Conservation (phyloP, 1,140 invertebrate genomes). For the Leucophenga varia region DNA sequence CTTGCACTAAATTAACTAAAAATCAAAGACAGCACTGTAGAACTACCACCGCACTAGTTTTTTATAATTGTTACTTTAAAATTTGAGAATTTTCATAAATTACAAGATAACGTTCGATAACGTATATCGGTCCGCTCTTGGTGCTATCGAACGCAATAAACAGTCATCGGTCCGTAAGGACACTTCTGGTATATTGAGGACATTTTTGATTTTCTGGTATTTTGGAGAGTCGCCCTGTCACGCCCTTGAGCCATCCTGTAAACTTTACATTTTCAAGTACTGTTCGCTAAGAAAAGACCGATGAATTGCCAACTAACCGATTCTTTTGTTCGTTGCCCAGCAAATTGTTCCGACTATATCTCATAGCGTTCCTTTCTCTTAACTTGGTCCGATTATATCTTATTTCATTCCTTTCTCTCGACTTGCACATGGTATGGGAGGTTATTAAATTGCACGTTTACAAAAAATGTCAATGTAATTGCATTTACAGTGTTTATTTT, state of each 20-base stretch:
- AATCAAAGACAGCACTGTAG: no score
- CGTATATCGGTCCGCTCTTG: no score
- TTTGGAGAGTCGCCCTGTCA: background rate
- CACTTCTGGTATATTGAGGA: no score
- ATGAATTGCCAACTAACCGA: no score
- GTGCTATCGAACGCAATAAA: no score
- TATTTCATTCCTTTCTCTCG: conserved; percentile 8
- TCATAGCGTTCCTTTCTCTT: background rate
- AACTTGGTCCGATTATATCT: no score
- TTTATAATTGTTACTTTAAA: no score
- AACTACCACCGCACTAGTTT: no score
- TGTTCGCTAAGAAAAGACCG: background rate
- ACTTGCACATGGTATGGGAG: conserved; percentile 16
- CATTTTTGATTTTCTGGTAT: background rate
- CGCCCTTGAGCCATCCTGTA: background rate
- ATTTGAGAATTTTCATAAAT: no score
- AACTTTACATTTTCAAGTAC: background rate
- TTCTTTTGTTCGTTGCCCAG: background rate
- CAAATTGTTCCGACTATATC: background rate
- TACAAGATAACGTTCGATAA: no score
- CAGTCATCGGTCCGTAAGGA: no score
- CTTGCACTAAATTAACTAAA: no score
- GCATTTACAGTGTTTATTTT: conserved; percentile 11
- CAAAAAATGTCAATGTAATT: conserved; percentile 10
- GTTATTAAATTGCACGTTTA: conserved; percentile 2